These are phyloP conservation scores for Meandrusa payeni DNA, from an alignment of 2,888 invertebrate genomes.

Conservation along the genomic window DNA sequence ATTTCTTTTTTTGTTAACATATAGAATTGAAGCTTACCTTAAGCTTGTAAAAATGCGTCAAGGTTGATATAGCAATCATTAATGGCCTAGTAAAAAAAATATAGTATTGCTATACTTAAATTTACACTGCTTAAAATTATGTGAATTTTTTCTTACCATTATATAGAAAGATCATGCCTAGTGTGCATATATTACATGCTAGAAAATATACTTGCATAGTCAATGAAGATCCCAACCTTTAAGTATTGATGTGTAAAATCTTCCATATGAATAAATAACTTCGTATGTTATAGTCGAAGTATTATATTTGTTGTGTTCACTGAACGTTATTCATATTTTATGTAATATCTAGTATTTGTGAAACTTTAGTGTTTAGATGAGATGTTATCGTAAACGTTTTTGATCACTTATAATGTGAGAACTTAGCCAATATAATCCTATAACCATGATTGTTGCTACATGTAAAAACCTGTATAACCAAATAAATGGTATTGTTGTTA, in stretches of 20 bases:
- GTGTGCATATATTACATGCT: no score
- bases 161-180: no score
- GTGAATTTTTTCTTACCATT: no score
- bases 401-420: slow-evolving; percentile 51
- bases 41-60: slow-evolving; percentile 20
- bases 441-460: slow-evolving; percentile 69
- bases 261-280: slow-evolving; percentile 34
- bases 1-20: no score
- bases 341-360: slow-evolving; percentile 36
- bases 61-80: slow-evolving; percentile 30
- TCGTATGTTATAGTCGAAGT: slow-evolving; percentile 18
- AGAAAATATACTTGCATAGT: slow-evolving; percentile 74
- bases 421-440: slow-evolving; percentile 54
- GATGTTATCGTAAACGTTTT: slow-evolving; percentile 48
- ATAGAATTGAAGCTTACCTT: slow-evolving; percentile 4
- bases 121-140: slow-evolving; percentile 40
- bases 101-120: slow-evolving; percentile 16
- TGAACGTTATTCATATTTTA: slow-evolving; percentile 18
- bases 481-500: slow-evolving; percentile 79
- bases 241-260: slow-evolving; percentile 36
- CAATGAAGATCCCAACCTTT: slow-evolving; percentile 36
- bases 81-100: slow-evolving; percentile 34
- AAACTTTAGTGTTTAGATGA: slow-evolving; percentile 53
- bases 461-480: slow-evolving; percentile 75
- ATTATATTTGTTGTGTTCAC: slow-evolving; percentile 9